Percentiles rank a stretch among this genome's conserved stretches.
These are phyloP conservation scores for Dorcus parallelipipedus DNA, from an alignment of 2,888 invertebrate species.

Conservation along the genomic window DNA sequence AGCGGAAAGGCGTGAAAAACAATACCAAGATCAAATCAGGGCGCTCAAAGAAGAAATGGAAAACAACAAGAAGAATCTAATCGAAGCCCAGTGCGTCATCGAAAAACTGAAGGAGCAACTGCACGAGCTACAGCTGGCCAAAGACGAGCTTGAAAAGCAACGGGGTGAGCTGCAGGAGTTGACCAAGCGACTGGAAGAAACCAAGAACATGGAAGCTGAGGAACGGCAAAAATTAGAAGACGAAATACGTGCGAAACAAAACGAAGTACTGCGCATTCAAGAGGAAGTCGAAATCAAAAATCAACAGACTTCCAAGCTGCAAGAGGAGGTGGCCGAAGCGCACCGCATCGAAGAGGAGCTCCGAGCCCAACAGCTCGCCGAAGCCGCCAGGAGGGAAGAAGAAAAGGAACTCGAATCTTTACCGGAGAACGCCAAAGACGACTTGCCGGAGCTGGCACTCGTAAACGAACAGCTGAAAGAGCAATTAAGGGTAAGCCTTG, in stretches of 20 bases:
- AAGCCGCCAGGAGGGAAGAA: constrained; percentile 26
- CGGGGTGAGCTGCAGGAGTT: constrained; percentile 82
- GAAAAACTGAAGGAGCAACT: constrained; percentile 81
- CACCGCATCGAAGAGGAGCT: constrained; percentile 35
- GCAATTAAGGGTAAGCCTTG: constrained; percentile 36
- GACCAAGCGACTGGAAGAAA: constrained; percentile 87
- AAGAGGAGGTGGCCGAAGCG: constrained; percentile 41
- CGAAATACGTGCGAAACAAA: constrained; percentile 81
- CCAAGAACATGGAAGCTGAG: constrained; percentile 85
- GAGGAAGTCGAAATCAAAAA: constrained; percentile 39
- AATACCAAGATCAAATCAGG: constrained; percentile 87
- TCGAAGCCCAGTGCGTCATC: constrained; percentile 84
- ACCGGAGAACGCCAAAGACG: constrained; percentile 35
- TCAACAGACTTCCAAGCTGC: constrained; percentile 38
- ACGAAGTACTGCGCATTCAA: constrained; percentile 39
- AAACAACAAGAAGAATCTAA: constrained; percentile 67
- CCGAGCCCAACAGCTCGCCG: constrained; percentile 28
- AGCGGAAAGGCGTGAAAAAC: constrained; percentile 91
- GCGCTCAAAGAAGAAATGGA: constrained; percentile 92
- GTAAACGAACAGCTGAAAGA: constrained; percentile 41
- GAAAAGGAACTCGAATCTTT: constrained; percentile 33
- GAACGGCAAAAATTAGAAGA: constrained; percentile 79
- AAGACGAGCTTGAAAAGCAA: constrained; percentile 81
- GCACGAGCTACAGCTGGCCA: constrained; percentile 80
- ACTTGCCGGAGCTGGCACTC: constrained; percentile 38